Percentiles rank a stretch among this genome's conserved stretches.
These are phyloP conservation scores for Cichladusa arquata DNA, from an alignment of 2,113 vertebrate species.

Conservation along the genomic window DNA sequence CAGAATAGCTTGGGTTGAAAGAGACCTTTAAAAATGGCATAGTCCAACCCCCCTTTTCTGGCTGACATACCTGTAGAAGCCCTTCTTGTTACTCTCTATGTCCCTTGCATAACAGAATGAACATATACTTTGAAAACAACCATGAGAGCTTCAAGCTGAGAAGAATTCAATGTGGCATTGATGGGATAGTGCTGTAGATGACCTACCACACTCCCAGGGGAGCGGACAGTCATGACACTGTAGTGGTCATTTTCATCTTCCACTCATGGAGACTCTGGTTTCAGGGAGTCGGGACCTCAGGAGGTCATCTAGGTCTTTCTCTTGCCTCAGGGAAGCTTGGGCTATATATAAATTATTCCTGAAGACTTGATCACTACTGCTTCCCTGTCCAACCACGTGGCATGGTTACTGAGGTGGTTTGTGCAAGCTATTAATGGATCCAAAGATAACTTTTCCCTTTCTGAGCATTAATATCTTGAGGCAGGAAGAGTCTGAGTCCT, in stretches of 20 bases:
- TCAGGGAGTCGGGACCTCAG: not conserved
- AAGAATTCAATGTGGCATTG: not conserved
- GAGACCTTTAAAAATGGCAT: not conserved
- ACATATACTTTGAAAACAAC: not conserved
- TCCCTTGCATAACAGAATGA: not conserved
- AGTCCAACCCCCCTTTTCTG: not conserved
- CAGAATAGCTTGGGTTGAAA: not conserved
- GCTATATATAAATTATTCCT: not conserved
- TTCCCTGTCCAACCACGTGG: not conserved
- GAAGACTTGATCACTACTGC: not conserved
- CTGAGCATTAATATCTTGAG: not conserved
- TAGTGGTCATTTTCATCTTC: constrained; percentile 16
- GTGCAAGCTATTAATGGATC: not conserved
- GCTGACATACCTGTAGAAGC: not conserved
- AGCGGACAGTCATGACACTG: not conserved
- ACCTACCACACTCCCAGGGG: not conserved
- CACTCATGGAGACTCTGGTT: not conserved
- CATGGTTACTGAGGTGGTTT: not conserved
- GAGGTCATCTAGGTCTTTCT: not conserved
- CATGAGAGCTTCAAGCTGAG: not conserved
- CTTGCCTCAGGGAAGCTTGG: not conserved
- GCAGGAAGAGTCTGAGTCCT: not conserved
- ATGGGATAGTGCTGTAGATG: not conserved
- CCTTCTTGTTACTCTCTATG: not conserved
- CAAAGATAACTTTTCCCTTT: constrained; percentile 2